Base-by-base conservation (phyloP, 92 coral and sea anemone genomes). In the Porites rus region DNA sequence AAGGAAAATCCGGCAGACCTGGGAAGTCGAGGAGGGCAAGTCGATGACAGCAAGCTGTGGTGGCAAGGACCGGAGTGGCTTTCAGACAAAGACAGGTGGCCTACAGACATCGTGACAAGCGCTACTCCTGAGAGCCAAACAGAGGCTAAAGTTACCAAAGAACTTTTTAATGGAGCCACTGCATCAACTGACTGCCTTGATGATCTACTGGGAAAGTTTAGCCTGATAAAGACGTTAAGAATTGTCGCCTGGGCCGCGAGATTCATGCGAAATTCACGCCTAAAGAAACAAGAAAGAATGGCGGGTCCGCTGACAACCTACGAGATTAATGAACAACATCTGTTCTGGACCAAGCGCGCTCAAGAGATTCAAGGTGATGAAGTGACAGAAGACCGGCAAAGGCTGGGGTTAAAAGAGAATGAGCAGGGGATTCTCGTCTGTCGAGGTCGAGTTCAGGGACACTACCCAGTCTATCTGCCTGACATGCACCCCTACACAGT, bases 31-130 rank as follows among this genome's bases (percentile, higher is more conserved):
- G 24, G 24, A 77, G 80, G 86, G 51, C 12, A 14, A 65, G 90
- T 87, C 14, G 43, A 31, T 17, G 60, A 60, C 24, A 31, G 17
- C 14, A 22, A 79, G 62, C 75, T 87, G 60, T 87, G 80, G 80
- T 87, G 86, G 86, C 59, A 76, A 50, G 89, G 77, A 16, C 86
- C 86, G 17, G 79, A 31, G 38, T 72, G 90, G 90, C 78, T 87
- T 14, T 20, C 73, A 14, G 65, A 79, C 22, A 24, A 46, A 43
- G 52, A 67, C 1, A 51, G 53, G 16, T 87, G 81, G 81, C 91
- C 80, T 28, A 66, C 81, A 7, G 56, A 86, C 70, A 22, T 70
- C 38, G 85, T 69, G 77, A 62, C 78, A 50, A 51, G 10, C 28
- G 81, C 88, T n/a, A 73, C 72, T 20, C 59, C 72, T 64, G 72